Evolutionary conservation across 2,113 vertebrate genomes (phyloP), one percentile per base, ranked within the genome.

Genomic region (Gorsachius goisagi): DNA sequence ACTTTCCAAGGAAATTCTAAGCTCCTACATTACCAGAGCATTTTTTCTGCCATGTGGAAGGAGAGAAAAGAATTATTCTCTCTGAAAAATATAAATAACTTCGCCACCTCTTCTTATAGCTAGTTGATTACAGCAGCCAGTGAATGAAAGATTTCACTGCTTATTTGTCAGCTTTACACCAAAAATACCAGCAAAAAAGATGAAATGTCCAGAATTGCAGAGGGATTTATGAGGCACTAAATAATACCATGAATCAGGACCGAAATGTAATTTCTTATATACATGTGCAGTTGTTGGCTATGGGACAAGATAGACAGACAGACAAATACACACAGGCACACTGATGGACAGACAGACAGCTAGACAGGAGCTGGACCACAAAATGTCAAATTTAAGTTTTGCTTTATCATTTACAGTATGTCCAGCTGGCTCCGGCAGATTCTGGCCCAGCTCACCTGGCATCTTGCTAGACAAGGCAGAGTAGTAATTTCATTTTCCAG

Each of bases 1-100:
- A 73, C 16, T 95, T 92, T 58, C 69, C 82, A 84, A 73, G n/a
- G 69, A 89, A 92, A 91, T 79, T 87, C 50, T 76, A 95, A 93
- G 55, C 37, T 91, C n/a, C 50, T 59, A 33, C 58, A 78, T 90
- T 89, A 79, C 76, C 45, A 85, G 49, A 81, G 49, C 59, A n/a
- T 56, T 94, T 93, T 84, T 95, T 79, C 74, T 82, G 86, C 62
- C 58, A 62, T 0, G 3, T 69, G 45, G 58, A 92, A 87, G 72
- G 68, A 88, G 24, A 92, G 53, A 90, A 87, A 93, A 97, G 8
- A 85, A 93, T 89, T 76, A 88, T 24, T 69, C n/a, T 87, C 58
- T 82, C 77, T 59, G 49, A 85, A 89, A 74, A 79, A 82, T 85
- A 95, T 76, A 95, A 96, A 95, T 92, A 95, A 92, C 73, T 89